These are phyloP conservation scores for Baccha elongata DNA, from an alignment of 2,888 invertebrate species.

Conservation along the genomic window DNA sequence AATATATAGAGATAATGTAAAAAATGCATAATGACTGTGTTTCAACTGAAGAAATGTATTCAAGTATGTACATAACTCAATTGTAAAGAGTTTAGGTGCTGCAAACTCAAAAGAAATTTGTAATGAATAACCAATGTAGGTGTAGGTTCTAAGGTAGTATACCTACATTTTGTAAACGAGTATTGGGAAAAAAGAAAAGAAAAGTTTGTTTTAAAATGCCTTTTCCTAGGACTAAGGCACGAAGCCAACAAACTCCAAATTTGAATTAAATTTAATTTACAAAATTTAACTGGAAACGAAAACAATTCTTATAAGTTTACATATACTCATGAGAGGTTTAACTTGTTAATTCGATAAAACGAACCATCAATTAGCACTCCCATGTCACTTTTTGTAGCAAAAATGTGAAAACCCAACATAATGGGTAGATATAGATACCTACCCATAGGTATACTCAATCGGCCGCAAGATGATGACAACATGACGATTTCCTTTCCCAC, in stretches of 20 bases:
- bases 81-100: too few relatives aligned
- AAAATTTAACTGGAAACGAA: conserved; percentile 56
- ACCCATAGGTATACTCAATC: conserved; percentile 46
- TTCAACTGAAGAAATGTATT: too few relatives aligned
- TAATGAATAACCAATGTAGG: too few relatives aligned
- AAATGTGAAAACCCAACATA: conserved; percentile 71
- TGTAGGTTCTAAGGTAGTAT: too few relatives aligned
- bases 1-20: too few relatives aligned
- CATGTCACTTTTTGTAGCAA: conserved; percentile 71
- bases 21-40: too few relatives aligned
- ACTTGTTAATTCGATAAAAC: conserved; percentile 74
- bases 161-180: too few relatives aligned
- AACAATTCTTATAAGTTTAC: conserved; percentile 59
- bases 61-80: too few relatives aligned
- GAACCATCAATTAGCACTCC: conserved; percentile 72
- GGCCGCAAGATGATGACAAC: conserved; percentile 29
- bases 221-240: neutral
- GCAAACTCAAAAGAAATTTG: too few relatives aligned
- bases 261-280: conserved; percentile 44
- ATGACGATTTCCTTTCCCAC: conserved; percentile 35
- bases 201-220: conserved; percentile 5
- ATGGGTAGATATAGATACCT: too few relatives aligned
- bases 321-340: conserved; percentile 59
- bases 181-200: neutral
- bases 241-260: conserved; percentile 44